Evolutionary conservation across 2,888 invertebrate species (phyloP), one percentile per base, ranked within the genome.

Genomic region (Silvanus unidentatus): DNA sequence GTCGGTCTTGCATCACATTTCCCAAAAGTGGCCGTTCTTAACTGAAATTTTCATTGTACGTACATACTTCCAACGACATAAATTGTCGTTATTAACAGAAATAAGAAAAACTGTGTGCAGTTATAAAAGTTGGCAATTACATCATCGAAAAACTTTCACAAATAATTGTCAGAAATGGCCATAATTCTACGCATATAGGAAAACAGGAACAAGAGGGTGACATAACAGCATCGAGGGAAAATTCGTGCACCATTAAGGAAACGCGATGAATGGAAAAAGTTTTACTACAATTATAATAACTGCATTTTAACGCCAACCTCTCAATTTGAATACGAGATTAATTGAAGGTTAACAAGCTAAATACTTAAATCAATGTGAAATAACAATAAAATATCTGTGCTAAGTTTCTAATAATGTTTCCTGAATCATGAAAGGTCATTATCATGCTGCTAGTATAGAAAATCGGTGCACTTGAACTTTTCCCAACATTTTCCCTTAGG

Each of bases 301-400:
- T n/a, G n/a, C n/a, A n/a, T n/a, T n/a, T n/a, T n/a, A n/a, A n/a
- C n/a, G n/a, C n/a, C n/a, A n/a, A n/a, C n/a, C n/a, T n/a, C n/a
- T n/a, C n/a, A n/a, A n/a, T n/a, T n/a, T 32, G n/a, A 32, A 12
- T 12, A 12, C 4, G 3, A 5, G 5, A 37, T 6, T 16, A 49
- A 37, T 43, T 45, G 47, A 50, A 50, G 50, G 50, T 50, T 48
- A 43, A 48, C 50, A 43, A 44, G 46, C 43, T 22, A n/a, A n/a
- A n/a, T n/a, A n/a, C 22, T 22, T 5, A 22, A 8, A 3, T 5
- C 22, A 22, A 22, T 22, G 42, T 43, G 32, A 42, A 39, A 42
- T 45, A 29, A 44, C 34, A 42, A 11, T 42, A 42, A 43, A 43
- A 40, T 46, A 32, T 8, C 32, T 12, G 32, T 32, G 12, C 15